Evolutionary conservation across 2,888 invertebrate species (phyloP).

Genomic region (Ceramica pisi): DNA sequence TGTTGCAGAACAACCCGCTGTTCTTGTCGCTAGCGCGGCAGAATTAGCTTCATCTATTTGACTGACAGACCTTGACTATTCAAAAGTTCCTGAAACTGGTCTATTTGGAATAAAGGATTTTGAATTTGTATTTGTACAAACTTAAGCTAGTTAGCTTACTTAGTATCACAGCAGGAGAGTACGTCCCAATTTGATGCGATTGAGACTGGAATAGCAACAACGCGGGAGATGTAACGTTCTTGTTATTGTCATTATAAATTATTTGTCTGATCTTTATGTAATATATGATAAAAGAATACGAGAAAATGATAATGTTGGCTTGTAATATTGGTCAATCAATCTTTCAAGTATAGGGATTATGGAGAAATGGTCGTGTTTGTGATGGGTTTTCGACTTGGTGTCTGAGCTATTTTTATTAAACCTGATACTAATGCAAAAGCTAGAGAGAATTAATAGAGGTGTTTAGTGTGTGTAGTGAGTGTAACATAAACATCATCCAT

Average conservation of each 20-base stretch:
- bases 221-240: slow-evolving; percentile 63
- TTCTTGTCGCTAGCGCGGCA: too few species aligned
- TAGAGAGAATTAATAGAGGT: too few species aligned
- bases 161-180: slow-evolving; percentile 66
- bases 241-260: slow-evolving; percentile 25
- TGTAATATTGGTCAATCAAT: neutral
- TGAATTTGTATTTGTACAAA: too few species aligned
- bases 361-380: neutral
- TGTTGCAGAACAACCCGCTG: too few species aligned
- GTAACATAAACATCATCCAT: too few species aligned
- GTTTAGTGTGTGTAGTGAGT: too few species aligned
- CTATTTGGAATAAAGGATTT: too few species aligned
- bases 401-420: neutral
- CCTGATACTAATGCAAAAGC: too few species aligned
- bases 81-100: too few species aligned
- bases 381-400: neutral
- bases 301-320: neutral
- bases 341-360: neutral
- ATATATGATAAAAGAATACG: slow-evolving; percentile 1
- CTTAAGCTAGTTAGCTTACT: slow-evolving; percentile 10
- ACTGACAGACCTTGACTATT: too few species aligned
- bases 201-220: slow-evolving; percentile 63
- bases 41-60: too few species aligned
- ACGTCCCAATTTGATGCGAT: slow-evolving; percentile 69
- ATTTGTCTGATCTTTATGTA: neutral